phyloP scores from a whole-genome alignment of 2,797 vertebrate genomes.

The Apogon hyalosoma region DNA sequence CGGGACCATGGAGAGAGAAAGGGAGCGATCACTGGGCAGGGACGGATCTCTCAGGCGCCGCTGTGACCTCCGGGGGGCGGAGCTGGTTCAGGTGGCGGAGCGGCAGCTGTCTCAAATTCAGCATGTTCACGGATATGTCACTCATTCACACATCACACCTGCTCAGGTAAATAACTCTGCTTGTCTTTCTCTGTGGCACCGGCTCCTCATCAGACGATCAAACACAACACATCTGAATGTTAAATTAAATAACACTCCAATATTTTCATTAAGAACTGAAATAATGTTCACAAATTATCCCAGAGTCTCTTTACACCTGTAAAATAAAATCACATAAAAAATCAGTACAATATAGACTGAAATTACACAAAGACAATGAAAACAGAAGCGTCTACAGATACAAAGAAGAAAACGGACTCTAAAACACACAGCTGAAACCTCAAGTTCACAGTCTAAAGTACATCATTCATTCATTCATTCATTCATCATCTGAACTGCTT shows the following conservation, averaged over 20 bases:
- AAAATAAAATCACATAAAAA: too few relatives aligned
- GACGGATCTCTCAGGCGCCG: conserved; percentile 87
- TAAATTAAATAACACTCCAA: background rate
- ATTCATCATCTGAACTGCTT: too few relatives aligned
- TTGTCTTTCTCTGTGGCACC: background rate
- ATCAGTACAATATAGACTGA: too few relatives aligned
- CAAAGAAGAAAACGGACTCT: too few relatives aligned
- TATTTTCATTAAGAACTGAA: too few relatives aligned
- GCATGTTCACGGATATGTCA: conserved; percentile 94
- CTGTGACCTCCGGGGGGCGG: conserved; percentile 87
- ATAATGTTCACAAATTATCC: too few relatives aligned
- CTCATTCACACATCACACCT: conserved; percentile 90
- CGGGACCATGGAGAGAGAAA: conserved; percentile 58
- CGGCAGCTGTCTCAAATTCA: conserved; percentile 96
- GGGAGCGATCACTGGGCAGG: conserved; percentile 83
- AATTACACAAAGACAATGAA: too few relatives aligned
- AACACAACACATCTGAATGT: background rate
- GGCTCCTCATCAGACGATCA: background rate
- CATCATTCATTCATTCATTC: too few relatives aligned
- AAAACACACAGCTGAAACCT: too few relatives aligned
- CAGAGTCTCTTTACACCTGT: too few relatives aligned
- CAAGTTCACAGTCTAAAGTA: too few relatives aligned
- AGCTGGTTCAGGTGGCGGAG: conserved; percentile 95
- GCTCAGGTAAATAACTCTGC: conserved; percentile 70
- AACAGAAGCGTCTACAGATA: too few relatives aligned